Evolutionary conservation across 2,113 vertebrate species (phyloP).

Genomic region (Ammodytes dubius): DNA sequence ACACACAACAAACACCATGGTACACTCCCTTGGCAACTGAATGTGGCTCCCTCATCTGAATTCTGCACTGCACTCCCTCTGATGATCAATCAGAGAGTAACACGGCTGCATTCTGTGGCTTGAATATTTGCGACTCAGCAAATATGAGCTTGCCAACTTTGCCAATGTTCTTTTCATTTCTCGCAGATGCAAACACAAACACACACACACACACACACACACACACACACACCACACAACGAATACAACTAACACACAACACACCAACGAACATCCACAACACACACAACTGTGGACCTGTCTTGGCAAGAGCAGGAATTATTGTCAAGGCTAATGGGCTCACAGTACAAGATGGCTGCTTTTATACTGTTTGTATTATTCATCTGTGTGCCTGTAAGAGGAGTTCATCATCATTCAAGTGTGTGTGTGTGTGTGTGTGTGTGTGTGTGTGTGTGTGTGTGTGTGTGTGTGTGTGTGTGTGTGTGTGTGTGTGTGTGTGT

Average conservation of each 20-base stretch:
- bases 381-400: conserved; percentile 37
- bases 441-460: no score
- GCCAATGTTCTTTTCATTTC: conserved; percentile 2
- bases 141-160: conserved; percentile 18
- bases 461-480: no score
- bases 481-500: no score
- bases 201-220: background rate
- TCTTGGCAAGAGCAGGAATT: conserved; percentile 37
- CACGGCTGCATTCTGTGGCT: conserved; percentile 17
- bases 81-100: conserved; percentile 34
- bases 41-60: conserved; percentile 16
- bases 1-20: background rate
- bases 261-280: conserved; percentile 2
- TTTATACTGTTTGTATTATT: conserved; percentile 51
- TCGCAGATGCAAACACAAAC: background rate
- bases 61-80: conserved; percentile 7
- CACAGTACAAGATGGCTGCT: conserved; percentile 31
- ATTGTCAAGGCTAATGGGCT: conserved; percentile 44
- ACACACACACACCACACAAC: background rate
- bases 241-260: background rate
- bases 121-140: conserved; percentile 43
- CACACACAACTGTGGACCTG: background rate
- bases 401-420: conserved; percentile 9
- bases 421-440: background rate
- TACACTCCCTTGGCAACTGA: background rate